A percentile compares a stretch with the other conserved stretches of the same genome.
Conservation (phyloP, 1,140 invertebrate species). For the Euura saliciscinereae region DNA sequence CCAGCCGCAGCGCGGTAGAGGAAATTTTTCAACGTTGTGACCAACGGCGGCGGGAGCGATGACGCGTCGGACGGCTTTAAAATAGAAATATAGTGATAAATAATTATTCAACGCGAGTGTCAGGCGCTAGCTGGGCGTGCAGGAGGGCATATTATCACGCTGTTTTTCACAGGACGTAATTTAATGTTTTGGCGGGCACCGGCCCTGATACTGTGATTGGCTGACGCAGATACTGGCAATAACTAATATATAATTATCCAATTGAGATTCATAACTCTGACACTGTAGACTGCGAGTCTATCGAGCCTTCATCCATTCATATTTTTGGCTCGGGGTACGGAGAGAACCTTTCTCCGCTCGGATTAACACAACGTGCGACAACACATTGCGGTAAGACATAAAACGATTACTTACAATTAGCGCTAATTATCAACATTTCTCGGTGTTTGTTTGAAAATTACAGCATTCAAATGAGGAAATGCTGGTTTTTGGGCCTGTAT, state of each 20-base stretch:
- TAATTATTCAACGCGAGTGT: neutral
- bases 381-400: constrained; percentile 13
- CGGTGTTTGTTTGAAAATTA: neutral
- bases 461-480: constrained; percentile 47
- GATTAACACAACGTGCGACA: constrained; percentile 14
- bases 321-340: constrained; percentile 51
- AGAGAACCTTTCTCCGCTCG: constrained; percentile 28
- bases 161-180: constrained; percentile 39
- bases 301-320: constrained; percentile 44
- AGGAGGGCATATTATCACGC: constrained; percentile 14
- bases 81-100: neutral
- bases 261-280: constrained; percentile 59
- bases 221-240: constrained; percentile 47
- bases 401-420: constrained; percentile 11
- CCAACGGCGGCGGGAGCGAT: neutral
- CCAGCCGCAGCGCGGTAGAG: no score
- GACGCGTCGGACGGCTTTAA: neutral
- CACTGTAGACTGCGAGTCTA: constrained; percentile 42
- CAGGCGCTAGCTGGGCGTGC: constrained; percentile 4
- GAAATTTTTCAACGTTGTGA: no score
- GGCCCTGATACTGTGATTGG: constrained; percentile 43
- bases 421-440: neutral
- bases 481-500: constrained; percentile 39
- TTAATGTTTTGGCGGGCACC: constrained; percentile 46
- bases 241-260: constrained; percentile 59